phyloP scores from a whole-genome alignment of 2,888 invertebrate species.

The Boloria euphrosyne region DNA sequence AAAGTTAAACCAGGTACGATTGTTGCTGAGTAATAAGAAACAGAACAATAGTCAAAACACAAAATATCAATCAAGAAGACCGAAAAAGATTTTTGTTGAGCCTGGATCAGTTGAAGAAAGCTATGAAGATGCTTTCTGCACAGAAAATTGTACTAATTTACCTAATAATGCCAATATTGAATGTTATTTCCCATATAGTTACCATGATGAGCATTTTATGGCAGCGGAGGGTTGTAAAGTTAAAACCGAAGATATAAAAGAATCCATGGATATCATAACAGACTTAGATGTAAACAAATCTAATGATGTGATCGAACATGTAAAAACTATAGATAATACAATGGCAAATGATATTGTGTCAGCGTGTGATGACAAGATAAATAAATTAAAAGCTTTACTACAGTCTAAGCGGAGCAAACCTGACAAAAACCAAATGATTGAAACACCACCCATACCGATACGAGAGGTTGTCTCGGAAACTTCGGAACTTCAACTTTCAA shows the following conservation, averaged over 20 bases:
- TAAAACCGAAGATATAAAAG: slow-evolving; percentile 50
- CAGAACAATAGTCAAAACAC: slow-evolving; percentile 44
- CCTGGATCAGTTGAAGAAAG: slow-evolving; percentile 58
- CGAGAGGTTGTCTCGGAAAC: slow-evolving; percentile 38
- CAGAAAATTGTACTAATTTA: slow-evolving; percentile 61
- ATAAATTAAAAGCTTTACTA: slow-evolving; percentile 58
- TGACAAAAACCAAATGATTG: neutral
- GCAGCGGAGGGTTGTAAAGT: slow-evolving; percentile 54
- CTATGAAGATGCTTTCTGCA: slow-evolving; percentile 67
- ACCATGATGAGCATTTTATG: slow-evolving; percentile 49
- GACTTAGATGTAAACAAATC: slow-evolving; percentile 22
- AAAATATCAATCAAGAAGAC: slow-evolving; percentile 45
- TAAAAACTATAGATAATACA: slow-evolving; percentile 32
- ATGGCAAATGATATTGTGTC: slow-evolving; percentile 51
- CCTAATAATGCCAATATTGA: slow-evolving; percentile 54
- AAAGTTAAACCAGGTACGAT: slow-evolving; percentile 61
- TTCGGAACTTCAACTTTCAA: slow-evolving; percentile 39
- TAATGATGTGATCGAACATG: slow-evolving; percentile 16
- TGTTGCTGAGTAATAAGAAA: slow-evolving; percentile 51
- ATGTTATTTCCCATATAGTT: slow-evolving; percentile 52
- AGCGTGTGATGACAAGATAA: slow-evolving; percentile 69
- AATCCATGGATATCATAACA: slow-evolving; percentile 48
- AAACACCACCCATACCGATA: slow-evolving; percentile 29
- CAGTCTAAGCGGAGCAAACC: slow-evolving; percentile 18
- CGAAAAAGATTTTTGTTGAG: slow-evolving; percentile 60